Evolutionary conservation across 2,113 vertebrate genomes (phyloP).

Genomic region (Datnioides undecimradiatus): DNA sequence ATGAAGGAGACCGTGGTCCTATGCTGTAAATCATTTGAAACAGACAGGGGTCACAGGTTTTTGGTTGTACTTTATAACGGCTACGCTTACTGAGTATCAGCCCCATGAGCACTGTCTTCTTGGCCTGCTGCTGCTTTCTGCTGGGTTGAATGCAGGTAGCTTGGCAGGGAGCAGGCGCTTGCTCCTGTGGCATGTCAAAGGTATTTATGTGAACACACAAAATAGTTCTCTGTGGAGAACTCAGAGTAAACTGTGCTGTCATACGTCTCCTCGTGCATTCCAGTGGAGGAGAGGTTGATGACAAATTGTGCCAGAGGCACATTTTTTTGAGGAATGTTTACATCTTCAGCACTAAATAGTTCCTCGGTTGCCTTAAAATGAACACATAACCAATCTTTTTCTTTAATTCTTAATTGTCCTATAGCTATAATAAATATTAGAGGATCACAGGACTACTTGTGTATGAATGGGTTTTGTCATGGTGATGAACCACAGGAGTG

Average conservation of each 20-base stretch:
- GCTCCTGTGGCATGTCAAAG: constrained; percentile 37
- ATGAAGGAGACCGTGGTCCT: constrained; percentile 45
- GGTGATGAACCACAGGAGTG: background rate
- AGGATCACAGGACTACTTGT: background rate
- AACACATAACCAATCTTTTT: background rate
- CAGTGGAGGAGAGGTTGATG: background rate
- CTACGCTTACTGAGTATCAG: constrained; percentile 51
- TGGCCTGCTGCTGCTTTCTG: constrained; percentile 30
- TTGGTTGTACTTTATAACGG: constrained; percentile 65
- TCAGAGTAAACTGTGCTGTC: constrained; percentile 8
- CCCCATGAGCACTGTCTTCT: constrained; percentile 25
- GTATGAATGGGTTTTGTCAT: background rate
- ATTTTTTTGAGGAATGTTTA: background rate
- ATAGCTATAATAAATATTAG: background rate
- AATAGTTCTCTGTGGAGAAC: constrained; percentile 34
- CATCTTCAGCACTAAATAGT: background rate
- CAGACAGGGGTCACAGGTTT: constrained; percentile 74
- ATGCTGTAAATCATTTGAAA: constrained; percentile 78
- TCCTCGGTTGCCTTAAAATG: background rate
- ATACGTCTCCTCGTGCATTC: constrained; percentile 20
- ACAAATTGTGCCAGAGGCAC: constrained; percentile 17
- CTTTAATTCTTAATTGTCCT: background rate
- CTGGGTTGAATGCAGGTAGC: constrained; percentile 40
- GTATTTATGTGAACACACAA: constrained; percentile 42
- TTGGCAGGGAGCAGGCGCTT: constrained; percentile 26